phyloP scores from a whole-genome alignment of 2,888 invertebrate species.

The Zhengitettix transpicula region DNA sequence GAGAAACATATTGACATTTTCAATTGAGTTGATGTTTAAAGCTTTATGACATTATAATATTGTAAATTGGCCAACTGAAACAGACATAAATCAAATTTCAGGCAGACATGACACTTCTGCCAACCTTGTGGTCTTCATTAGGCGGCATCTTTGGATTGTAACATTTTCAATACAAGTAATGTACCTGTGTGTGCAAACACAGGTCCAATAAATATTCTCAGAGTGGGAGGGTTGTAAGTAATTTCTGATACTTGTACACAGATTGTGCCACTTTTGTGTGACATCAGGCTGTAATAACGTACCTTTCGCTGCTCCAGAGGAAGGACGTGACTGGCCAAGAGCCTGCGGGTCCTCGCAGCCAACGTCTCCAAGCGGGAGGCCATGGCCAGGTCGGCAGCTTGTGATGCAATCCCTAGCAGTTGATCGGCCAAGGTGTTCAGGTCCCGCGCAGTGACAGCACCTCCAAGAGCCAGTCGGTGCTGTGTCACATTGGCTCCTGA shows the following conservation, averaged over 20 bases:
- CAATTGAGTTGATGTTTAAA: no score
- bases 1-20: no score
- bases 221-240: no score
- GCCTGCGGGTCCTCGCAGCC: constrained; percentile 42
- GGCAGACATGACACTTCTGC: no score
- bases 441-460: not conserved
- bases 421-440: constrained; percentile 37
- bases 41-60: no score
- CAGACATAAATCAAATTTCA: no score
- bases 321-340: constrained; percentile 45
- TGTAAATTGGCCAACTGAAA: no score
- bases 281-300: not conserved
- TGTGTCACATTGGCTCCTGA: constrained; percentile 43
- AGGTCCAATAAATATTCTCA: no score
- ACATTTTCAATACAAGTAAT: no score
- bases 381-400: constrained; percentile 50
- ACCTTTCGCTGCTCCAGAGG: constrained; percentile 37
- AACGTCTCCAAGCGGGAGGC: constrained; percentile 57
- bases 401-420: constrained; percentile 44
- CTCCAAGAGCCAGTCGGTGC: constrained; percentile 25
- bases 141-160: no score
- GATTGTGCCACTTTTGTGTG: not conserved
- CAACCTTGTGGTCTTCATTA: no score
- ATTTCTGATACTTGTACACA: not conserved
- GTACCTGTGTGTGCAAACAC: no score